Percentiles rank a stretch among this genome's conserved stretches.
Evolutionary conservation across 2,888 invertebrate species (phyloP).

Genomic region (Chrysolina americana): DNA sequence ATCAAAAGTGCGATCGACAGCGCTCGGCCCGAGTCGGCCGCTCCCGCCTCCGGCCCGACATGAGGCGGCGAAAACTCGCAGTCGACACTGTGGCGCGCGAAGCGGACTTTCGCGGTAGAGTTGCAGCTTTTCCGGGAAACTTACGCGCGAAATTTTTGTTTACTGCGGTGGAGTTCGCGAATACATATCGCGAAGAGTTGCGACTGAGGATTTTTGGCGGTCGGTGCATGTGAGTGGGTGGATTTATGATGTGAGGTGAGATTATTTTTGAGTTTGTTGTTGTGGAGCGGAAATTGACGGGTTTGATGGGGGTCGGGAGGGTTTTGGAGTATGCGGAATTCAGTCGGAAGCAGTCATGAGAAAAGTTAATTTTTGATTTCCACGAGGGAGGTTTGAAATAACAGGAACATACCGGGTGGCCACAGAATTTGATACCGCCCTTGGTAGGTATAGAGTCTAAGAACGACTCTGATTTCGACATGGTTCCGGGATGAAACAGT

Average conservation of each 20-base stretch:
- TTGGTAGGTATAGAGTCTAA: too few species aligned
- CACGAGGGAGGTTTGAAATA: too few species aligned
- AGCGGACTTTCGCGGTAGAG: constrained; percentile 37
- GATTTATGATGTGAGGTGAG: constrained; percentile 12
- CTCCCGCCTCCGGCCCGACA: constrained; percentile 53
- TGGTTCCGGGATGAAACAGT: too few species aligned
- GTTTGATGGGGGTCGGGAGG: not conserved
- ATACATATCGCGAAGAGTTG: too few species aligned
- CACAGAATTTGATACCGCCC: too few species aligned
- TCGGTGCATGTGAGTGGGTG: not conserved
- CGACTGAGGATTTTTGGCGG: not conserved
- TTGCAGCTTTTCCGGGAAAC: constrained; percentile 25
- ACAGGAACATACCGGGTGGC: too few species aligned
- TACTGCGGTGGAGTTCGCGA: constrained; percentile 9
- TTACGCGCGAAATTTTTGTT: constrained; percentile 16
- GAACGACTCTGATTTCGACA: too few species aligned
- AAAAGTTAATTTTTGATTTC: too few species aligned
- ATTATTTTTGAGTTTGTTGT: not conserved
- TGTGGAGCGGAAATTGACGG: not conserved
- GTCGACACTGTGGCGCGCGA: constrained; percentile 50
- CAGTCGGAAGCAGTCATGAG: not conserved
- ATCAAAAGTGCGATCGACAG: constrained; percentile 51
- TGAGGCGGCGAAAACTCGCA: constrained; percentile 57
- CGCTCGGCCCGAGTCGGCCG: constrained; percentile 46
- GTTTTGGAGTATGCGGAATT: not conserved